A percentile compares a stretch with the other conserved stretches of the same genome.
phyloP scores from a whole-genome alignment of 2,888 invertebrate genomes.

The Eupelmus urozonus region DNA sequence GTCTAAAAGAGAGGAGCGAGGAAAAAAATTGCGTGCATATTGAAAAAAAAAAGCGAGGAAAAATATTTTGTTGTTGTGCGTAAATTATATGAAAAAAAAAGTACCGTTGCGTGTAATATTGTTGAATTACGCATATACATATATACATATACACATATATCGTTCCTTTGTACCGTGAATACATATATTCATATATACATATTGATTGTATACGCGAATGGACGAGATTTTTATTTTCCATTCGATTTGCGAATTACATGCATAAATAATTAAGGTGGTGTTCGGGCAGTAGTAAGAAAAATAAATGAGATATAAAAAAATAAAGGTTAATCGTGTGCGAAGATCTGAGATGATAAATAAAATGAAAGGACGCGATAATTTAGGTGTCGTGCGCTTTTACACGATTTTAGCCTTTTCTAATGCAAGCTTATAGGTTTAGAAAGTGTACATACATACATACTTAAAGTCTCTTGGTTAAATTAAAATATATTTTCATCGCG shows the following conservation, averaged over 20 bases:
- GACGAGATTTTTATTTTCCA: constrained; percentile 28
- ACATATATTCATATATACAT: constrained; percentile 16
- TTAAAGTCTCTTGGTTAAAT: too few species aligned
- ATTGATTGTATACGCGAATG: constrained; percentile 26
- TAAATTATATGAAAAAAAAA: constrained; percentile 9
- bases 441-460: neutral
- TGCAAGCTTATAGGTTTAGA: constrained; percentile 10
- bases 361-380: neutral
- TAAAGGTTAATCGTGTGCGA: too few species aligned
- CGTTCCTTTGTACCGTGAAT: constrained; percentile 34
- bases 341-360: too few species aligned
- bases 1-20: constrained; percentile 26
- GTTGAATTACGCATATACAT: constrained; percentile 37
- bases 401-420: constrained; percentile 38
- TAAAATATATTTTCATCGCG: too few species aligned
- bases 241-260: neutral
- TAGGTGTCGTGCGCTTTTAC: constrained; percentile 8
- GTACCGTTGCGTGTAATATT: constrained; percentile 35
- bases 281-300: neutral
- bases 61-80: constrained; percentile 41
- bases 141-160: constrained; percentile 24
- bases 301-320: neutral
- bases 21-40: neutral
- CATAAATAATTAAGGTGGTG: neutral
- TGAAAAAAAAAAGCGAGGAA: neutral